Percentiles rank a stretch among this genome's conserved stretches.
These are phyloP conservation scores for Nephrotoma flavescens DNA, from an alignment of 2,888 invertebrate species.

Conservation along the genomic window DNA sequence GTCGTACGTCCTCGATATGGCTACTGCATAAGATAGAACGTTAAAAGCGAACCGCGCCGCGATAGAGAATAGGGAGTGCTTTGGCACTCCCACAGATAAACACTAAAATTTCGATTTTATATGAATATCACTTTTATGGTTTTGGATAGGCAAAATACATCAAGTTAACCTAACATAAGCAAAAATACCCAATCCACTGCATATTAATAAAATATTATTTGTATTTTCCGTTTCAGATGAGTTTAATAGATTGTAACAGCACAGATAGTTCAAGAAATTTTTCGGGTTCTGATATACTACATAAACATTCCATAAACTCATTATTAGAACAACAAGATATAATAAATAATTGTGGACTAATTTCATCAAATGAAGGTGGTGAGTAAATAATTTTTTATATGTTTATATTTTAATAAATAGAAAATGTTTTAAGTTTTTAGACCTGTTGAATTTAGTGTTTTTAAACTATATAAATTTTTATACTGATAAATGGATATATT, in stretches of 20 bases:
- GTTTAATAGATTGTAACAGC: conserved; percentile 13
- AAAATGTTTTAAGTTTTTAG: neutral
- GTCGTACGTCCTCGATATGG: neutral
- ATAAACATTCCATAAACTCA: conserved; percentile 38
- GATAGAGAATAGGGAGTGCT: too few relatives aligned
- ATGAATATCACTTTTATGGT: neutral
- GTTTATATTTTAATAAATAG: neutral
- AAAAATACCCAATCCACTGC: too few relatives aligned
- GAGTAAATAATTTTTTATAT: neutral
- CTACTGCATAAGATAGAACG: too few relatives aligned
- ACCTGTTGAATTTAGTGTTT: neutral
- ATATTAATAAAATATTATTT: too few relatives aligned
- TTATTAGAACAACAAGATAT: conserved; percentile 31
- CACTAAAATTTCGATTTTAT: too few relatives aligned
- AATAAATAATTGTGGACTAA: conserved; percentile 19
- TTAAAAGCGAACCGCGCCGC: too few relatives aligned
- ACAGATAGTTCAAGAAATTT: conserved; percentile 18
- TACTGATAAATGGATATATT: too few relatives aligned
- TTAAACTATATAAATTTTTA: too few relatives aligned
- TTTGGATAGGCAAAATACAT: neutral
- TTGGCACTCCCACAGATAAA: neutral
- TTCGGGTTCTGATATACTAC: conserved; percentile 31
- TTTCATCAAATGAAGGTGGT: conserved; percentile 26
- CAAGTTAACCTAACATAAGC: too few relatives aligned
- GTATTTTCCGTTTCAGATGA: conserved; percentile 12